Evolutionary conservation across 2,113 vertebrate species (phyloP), one percentile per base, ranked within the genome.

Genomic region (Erinaceus europaeus): DNA sequence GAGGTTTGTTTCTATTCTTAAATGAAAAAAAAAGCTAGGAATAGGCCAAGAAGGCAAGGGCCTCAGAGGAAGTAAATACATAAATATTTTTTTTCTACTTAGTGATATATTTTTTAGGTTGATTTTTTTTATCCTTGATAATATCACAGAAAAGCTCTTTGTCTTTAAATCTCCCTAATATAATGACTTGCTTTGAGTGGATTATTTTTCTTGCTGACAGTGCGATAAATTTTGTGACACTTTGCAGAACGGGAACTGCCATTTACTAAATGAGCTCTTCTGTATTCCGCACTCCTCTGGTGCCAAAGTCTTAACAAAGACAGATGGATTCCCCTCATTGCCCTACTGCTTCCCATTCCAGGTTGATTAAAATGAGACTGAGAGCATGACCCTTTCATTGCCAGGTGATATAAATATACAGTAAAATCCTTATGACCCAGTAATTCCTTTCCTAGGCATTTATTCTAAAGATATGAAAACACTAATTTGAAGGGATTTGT

Each of bases 251-350:
- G 62, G 91, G 34, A 93, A 80, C 89, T 94, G 88, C 94, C 94
- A 89, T 95, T 97, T 94, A 91, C 84, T 95, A 95, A 96, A 94
- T 96, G 95, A 96, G 71, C 75, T 89, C 61, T 52, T 94, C 91
- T 93, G 73, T 82, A 73, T 94, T 94, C 93, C 93, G 92, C 85
- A 72, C 91, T 97, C 90, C 84, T 89, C 96, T 57, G 79, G 91
- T 96, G 89, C 95, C 93, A 92, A n/a, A 95, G 68, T 89, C 69
- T 84, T 94, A 96, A 97, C 97, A 95, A 95, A 96, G 95, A 91
- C 91, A 95, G 93, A 96, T 97, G 92, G 93, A 72, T 95, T 95
- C 95, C 81, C 93, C 52, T 76, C 84, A 91, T 88, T 65, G 12
- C 91, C 91, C 42, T 74, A 68, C 94, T 77, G 76, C 95, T 96